These are phyloP conservation scores for Bufo bufo DNA, from an alignment of 2,113 vertebrate genomes.

Conservation along the genomic window DNA sequence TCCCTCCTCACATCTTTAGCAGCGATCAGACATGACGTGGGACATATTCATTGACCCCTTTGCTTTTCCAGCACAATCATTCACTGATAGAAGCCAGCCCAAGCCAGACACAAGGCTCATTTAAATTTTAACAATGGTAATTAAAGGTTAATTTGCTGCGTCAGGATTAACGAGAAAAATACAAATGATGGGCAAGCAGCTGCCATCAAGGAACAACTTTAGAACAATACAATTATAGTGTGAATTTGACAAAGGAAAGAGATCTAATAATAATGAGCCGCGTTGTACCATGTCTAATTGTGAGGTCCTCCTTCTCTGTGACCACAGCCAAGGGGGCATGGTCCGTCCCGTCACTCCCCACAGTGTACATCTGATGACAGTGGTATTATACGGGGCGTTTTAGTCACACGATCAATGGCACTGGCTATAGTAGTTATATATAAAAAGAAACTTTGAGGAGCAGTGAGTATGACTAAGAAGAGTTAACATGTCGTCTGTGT, in stretches of 20 bases:
- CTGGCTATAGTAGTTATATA: too few relatives aligned
- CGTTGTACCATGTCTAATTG: conserved; percentile 67
- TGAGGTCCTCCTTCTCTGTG: conserved; percentile 26
- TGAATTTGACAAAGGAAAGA: conserved; percentile 78
- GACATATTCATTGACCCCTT: conserved; percentile 92
- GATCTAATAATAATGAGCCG: conserved; percentile 71
- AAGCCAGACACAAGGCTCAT: conserved; percentile 82
- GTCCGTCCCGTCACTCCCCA: not conserved
- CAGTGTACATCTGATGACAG: not conserved
- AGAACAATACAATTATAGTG: conserved; percentile 92
- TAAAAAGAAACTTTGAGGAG: too few relatives aligned
- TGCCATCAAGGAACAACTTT: conserved; percentile 91
- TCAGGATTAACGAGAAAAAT: conserved; percentile 95
- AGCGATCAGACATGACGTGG: conserved; percentile 85
- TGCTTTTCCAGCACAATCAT: conserved; percentile 86
- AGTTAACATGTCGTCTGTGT: too few relatives aligned
- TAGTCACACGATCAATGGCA: too few relatives aligned
- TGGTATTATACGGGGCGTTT: not conserved
- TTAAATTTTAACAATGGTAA: conserved; percentile 93
- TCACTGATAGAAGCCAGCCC: conserved; percentile 78
- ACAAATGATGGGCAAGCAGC: conserved; percentile 94
- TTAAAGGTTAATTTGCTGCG: conserved; percentile 98
- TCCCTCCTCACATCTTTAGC: conserved; percentile 88
- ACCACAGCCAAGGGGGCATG: not conserved
- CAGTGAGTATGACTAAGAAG: too few relatives aligned